These are phyloP conservation scores for Diabrotica balteata DNA, from an alignment of 2,888 invertebrate genomes.

Conservation along the genomic window DNA sequence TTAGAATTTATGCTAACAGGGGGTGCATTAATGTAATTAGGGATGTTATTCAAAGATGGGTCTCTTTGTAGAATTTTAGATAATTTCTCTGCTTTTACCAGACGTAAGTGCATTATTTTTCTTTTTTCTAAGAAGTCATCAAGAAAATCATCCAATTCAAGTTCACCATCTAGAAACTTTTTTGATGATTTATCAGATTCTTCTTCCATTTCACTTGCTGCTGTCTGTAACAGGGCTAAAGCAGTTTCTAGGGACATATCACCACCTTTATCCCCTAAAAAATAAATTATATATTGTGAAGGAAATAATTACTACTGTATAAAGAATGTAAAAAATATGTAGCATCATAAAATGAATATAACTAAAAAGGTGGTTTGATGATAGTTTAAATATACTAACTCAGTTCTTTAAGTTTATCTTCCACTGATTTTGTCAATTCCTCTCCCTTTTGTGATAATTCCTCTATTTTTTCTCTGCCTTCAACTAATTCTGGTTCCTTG, in stretches of 20 bases:
- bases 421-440: constrained; percentile 71
- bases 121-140: constrained; percentile 82
- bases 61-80: constrained; percentile 69
- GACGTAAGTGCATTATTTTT: constrained; percentile 78
- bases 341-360: no score
- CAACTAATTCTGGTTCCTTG: constrained; percentile 82
- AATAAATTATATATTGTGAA: constrained; percentile 23
- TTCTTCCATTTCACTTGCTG: constrained; percentile 92
- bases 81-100: constrained; percentile 95
- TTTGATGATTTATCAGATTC: constrained; percentile 86
- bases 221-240: constrained; percentile 86
- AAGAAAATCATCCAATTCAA: constrained; percentile 82
- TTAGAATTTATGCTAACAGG: constrained; percentile 55
- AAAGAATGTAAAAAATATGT: no score
- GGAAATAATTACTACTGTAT: no score
- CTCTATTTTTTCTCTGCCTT: constrained; percentile 74
- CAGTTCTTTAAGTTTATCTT: constrained; percentile 77
- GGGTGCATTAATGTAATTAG: constrained; percentile 57
- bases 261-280: constrained; percentile 76
- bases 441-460: constrained; percentile 74
- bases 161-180: constrained; percentile 77
- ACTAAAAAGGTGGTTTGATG: background rate
- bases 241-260: constrained; percentile 85
- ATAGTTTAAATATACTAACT: constrained; percentile 65
- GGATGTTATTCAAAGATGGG: constrained; percentile 49